phyloP scores from a whole-genome alignment of 2,797 vertebrate genomes.

The Alca torda region DNA sequence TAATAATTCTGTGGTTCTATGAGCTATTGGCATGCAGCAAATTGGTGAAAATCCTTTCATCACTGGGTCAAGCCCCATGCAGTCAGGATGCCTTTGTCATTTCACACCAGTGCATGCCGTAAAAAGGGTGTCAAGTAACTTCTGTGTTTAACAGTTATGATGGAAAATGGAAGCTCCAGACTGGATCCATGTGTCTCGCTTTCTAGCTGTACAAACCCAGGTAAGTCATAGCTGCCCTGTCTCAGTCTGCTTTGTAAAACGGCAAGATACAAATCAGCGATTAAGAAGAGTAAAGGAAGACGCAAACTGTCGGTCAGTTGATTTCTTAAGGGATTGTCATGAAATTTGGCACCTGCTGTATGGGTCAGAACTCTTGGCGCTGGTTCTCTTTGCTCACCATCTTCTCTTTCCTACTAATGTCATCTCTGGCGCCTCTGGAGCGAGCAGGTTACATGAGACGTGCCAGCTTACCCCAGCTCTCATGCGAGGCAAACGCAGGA shows the following conservation, averaged over 20 bases:
- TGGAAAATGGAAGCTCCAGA: background rate
- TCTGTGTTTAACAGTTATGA: background rate
- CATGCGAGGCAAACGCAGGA: rapidly evolving
- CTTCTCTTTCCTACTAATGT: no score
- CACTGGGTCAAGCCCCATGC: background rate
- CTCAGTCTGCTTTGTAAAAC: background rate
- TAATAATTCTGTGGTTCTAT: background rate
- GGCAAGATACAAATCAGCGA: background rate
- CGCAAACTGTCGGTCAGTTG: background rate
- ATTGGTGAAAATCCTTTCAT: background rate
- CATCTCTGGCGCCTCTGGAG: background rate
- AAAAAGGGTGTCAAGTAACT: background rate
- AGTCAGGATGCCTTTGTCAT: background rate
- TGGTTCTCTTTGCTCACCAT: background rate
- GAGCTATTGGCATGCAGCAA: background rate
- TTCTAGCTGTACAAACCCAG: background rate
- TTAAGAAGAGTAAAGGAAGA: background rate
- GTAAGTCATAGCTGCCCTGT: background rate
- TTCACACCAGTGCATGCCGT: background rate
- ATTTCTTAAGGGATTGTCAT: background rate
- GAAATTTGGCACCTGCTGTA: background rate
- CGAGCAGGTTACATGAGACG: rapidly evolving
- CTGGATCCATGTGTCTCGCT: rapidly evolving
- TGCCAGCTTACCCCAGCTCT: background rate
- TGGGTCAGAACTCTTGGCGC: background rate